These are phyloP conservation scores for Trogon melanurus DNA, from an alignment of 2,113 vertebrate species.

Conservation along the genomic window DNA sequence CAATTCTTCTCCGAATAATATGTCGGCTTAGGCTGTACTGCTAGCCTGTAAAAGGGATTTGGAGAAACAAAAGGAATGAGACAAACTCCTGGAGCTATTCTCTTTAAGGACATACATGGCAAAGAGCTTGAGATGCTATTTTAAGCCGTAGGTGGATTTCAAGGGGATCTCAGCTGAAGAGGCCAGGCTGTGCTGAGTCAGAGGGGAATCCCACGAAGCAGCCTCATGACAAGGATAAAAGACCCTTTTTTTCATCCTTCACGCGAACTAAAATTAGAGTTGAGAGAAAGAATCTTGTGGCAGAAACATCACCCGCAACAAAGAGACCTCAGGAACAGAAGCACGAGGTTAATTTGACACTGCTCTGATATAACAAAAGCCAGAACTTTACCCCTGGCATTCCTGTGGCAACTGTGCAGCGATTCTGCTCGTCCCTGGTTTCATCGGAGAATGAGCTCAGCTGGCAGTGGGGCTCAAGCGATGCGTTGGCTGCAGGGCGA, in stretches of 20 bases:
- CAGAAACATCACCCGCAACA: neutral
- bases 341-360: neutral
- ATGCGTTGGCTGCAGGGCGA: neutral
- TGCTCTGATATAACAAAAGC: neutral
- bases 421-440: neutral
- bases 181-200: neutral
- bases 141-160: neutral
- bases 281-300: neutral
- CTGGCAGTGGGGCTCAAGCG: neutral
- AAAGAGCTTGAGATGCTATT: neutral
- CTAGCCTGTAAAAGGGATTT: neutral
- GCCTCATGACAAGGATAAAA: neutral
- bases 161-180: neutral
- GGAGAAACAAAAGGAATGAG: neutral
- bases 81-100: neutral
- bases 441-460: neutral
- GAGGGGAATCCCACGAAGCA: neutral
- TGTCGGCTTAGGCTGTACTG: neutral
- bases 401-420: neutral
- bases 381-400: neutral
- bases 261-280: neutral
- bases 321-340: neutral
- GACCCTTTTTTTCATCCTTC: neutral
- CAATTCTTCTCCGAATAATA: neutral
- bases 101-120: neutral